Evolutionary conservation across 23 tunicate genomes (phyloP).

Genomic region (Clavelina lepadiformis): DNA sequence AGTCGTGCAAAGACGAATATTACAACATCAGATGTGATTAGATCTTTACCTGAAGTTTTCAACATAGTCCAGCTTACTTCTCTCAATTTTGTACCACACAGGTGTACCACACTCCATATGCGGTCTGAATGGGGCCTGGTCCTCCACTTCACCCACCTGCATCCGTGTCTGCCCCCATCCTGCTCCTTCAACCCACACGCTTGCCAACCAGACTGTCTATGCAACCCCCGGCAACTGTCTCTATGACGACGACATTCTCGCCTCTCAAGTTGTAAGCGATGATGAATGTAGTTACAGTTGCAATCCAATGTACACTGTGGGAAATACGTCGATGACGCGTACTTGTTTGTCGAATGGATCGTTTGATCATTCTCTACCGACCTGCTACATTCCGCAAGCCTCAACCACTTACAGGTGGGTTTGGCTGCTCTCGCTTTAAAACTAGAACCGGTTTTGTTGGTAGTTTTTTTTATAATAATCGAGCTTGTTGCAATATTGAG

Average conservation of each 20-base stretch:
- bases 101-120: constrained; percentile 29
- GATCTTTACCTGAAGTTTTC: no score
- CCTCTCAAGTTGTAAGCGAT: not conserved
- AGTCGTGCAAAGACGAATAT: no score
- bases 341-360: constrained; percentile 23
- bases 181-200: not conserved
- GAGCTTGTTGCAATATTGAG: not conserved
- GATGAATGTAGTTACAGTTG: constrained; percentile 25
- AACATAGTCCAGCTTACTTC: no score
- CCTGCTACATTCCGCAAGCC: constrained; percentile 36
- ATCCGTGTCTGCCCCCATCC: constrained; percentile 24
- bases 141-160: constrained; percentile 45
- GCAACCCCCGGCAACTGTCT: constrained; percentile 31
- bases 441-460: no score
- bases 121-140: constrained; percentile 55
- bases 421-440: no score
- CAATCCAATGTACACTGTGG: constrained; percentile 14
- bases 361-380: constrained; percentile 34
- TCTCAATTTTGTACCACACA: no score
- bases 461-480: constrained; percentile 1
- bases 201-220: not conserved
- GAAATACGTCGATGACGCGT: constrained; percentile 5
- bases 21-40: no score
- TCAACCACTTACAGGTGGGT: constrained; percentile 10
- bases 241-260: not conserved